Evolutionary conservation across 2,888 invertebrate species (phyloP), one percentile per base, ranked within the genome.

Genomic region (Megalurothrips usitatus): DNA sequence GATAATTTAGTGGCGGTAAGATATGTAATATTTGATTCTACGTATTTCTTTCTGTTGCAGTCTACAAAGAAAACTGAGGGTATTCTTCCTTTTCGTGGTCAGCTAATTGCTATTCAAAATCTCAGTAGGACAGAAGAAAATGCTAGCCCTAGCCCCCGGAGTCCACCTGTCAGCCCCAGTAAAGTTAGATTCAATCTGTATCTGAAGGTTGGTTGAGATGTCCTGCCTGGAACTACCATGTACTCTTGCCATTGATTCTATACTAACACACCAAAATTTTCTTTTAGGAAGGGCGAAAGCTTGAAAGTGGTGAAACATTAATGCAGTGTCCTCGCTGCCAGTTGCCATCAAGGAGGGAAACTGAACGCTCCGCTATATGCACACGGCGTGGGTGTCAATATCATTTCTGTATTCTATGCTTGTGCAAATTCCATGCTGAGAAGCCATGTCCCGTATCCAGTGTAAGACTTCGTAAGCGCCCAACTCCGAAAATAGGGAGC

Each of bases 121-220:
- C 19, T 79, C 23, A 82, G 82, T 58, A 82, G 82, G 58, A 83
- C 83, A 63, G 83, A 85, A 1, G 82, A 83, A 6, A 84, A 84
- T 19, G 81, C 80, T 78, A 80, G 81, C 81, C 80, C 83, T 14
- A 85, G 85, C 58, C 86, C 87, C 0, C 85, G 83, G 75, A 88
- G 88, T 83, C 88, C 88, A 34, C 87, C 88, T 1, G 87, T 87
- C 11, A 87, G 87, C 6, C 88, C 88, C 0, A 86, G 86, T 82
- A 88, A 88, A 86, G 85, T 86, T 80, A 87, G 87, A 81, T 88
- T 88, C 82, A 87, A 87, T 79, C 87, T 87, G 1, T 88, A 86
- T 81, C 86, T 87, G 80, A 88, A 87, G 87, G 88, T 88, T 83
- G 85, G 84, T 79, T 43, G 12, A 12, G 10, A 48, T 79, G 4